Conservation (phyloP, 2,113 vertebrate genomes). For the Haliaeetus leucogaster region DNA sequence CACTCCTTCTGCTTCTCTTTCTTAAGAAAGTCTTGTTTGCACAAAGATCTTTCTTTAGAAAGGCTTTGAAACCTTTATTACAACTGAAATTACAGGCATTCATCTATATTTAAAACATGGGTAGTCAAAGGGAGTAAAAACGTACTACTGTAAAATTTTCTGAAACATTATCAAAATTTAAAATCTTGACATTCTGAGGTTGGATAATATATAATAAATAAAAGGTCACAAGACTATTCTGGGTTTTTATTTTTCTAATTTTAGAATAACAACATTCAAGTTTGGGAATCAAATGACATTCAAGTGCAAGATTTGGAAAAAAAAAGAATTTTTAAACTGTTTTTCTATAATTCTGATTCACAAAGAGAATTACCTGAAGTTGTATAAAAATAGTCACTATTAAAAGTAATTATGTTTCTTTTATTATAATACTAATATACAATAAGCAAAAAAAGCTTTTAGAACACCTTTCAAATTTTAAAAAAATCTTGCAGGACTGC, state of each 20-base stretch:
- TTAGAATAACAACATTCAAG: not conserved
- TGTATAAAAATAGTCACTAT: not conserved
- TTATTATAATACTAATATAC: not conserved
- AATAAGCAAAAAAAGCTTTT: not conserved
- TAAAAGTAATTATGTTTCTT: not conserved
- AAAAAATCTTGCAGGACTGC: not conserved
- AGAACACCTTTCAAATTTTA: not conserved
- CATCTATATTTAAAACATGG: not conserved
- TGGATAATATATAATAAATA: not conserved
- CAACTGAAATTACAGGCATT: not conserved
- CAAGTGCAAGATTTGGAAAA: not conserved
- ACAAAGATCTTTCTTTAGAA: not conserved
- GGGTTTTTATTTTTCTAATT: not conserved
- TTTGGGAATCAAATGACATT: not conserved
- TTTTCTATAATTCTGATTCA: not conserved
- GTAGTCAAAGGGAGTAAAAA: not conserved
- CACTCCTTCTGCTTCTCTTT: not conserved
- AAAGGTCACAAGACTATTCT: not conserved
- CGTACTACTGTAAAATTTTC: not conserved
- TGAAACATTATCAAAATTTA: not conserved
- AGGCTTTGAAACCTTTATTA: not conserved
- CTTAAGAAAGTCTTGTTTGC: not conserved
- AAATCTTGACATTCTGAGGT: not conserved
- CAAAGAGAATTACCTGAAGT: not conserved
- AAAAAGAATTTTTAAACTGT: not conserved